Conservation (phyloP, 37 sponge, comb jelly and placozoan species). For the Oopsacas minuta region DNA sequence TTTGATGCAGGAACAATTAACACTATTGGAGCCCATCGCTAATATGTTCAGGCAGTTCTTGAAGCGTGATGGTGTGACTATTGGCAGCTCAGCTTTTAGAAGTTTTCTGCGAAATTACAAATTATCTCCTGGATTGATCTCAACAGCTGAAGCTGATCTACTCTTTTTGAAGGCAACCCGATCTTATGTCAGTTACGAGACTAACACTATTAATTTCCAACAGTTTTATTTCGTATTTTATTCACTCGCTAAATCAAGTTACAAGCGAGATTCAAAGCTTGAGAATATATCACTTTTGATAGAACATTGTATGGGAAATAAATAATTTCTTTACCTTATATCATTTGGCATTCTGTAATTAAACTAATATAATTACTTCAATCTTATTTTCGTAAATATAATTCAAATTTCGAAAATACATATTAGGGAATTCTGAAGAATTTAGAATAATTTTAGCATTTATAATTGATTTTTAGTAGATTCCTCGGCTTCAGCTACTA, state of each 20-base stretch:
- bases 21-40: not conserved
- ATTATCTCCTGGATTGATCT: not conserved
- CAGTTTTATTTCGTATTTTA: not conserved
- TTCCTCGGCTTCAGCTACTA: conserved; percentile 81
- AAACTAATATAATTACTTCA: too few species aligned
- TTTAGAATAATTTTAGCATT: too few species aligned
- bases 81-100: not conserved
- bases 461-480: too few species aligned
- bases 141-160: conserved; percentile 13
- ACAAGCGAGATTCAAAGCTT: not conserved
- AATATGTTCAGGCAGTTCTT: not conserved
- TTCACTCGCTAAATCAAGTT: not conserved
- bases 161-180: conserved; percentile 4
- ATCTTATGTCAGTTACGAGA: not conserved
- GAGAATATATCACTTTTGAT: not conserved
- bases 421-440: too few species aligned
- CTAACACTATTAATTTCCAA: not conserved
- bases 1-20: not conserved
- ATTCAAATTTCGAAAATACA: too few species aligned
- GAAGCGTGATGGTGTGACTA: not conserved
- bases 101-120: not conserved
- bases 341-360: not conserved
- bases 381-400: too few species aligned
- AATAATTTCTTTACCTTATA: not conserved
- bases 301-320: not conserved